Base-by-base conservation (phyloP, 2,113 vertebrate species). In the Illadopsis cleaveri region DNA sequence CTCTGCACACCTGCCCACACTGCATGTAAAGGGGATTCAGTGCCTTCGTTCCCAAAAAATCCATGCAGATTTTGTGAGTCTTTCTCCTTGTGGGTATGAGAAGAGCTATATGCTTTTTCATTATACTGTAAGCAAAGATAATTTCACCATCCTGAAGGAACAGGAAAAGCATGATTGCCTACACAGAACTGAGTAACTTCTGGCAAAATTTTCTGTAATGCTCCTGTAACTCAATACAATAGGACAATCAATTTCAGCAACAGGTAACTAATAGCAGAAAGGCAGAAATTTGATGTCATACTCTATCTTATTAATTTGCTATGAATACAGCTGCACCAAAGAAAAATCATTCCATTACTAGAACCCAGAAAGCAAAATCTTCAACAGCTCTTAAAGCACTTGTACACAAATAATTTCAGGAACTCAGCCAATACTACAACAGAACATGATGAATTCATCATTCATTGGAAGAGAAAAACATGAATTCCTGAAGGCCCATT, bases 291-390 rank as follows among this genome's bases (percentile, higher is more conserved):
- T 85, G 54, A 54, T 58, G 58, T 42, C 66, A 80, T 30, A 33
- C 71, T 93, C 62, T 77, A 84, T 50, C 77, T 93, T 94, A 93
- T 86, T 94, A 47, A 91, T 80, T 91, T 72, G 58, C 64, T 61
- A 70, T 35, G 44, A 93, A 95, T 57, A 61, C 68, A 77, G 51
- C 16, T 56, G 69, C 83, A 96, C 81, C 25, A 61, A 89, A 42
- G 15, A 44, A 91, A 89, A 92, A 68, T 3, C 0, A 85, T 91
- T 92, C 30, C 6, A 44, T 61, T 96, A 76, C 6, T 75, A 79
- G 84, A 95, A 96, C 25, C 22, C 60, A 65, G 13, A 35, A 73
- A 68, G 40, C 42, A 70, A 95, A 91, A 85, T 72, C 58, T 73
- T 65, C 40, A 44, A 22, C 9, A 48, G 53, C 70, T 92, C 62